Conservation (phyloP, 2,888 invertebrate genomes). For the Digitonthophagus gazella region DNA sequence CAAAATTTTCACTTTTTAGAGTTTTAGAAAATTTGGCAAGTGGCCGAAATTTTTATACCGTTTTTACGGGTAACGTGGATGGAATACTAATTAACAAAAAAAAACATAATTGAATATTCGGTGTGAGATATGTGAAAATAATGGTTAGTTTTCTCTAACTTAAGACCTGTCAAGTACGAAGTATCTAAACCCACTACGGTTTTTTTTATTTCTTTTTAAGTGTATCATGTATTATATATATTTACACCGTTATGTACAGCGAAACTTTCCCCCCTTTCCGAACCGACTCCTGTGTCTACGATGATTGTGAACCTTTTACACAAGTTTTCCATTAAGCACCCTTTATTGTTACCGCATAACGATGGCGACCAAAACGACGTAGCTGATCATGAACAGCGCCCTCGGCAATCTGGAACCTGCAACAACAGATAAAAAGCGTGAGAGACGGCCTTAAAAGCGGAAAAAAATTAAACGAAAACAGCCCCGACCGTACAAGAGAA, state of each 20-base stretch:
- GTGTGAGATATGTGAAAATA: neutral
- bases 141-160: no score
- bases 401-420: constrained; percentile 30
- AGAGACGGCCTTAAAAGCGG: constrained; percentile 5
- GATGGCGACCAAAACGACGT: constrained; percentile 30
- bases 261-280: constrained; percentile 9
- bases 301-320: neutral
- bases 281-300: neutral
- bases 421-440: constrained; percentile 23
- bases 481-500: neutral
- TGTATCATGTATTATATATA: constrained; percentile 1
- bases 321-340: neutral
- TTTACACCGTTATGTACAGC: constrained; percentile 30
- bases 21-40: no score
- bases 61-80: no score
- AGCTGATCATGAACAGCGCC: constrained; percentile 30
- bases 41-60: no score
- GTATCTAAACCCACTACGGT: neutral
- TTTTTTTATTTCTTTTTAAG: neutral
- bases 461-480: neutral
- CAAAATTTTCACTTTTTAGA: no score
- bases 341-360: constrained; percentile 38
- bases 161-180: neutral
- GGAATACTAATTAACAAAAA: no score
- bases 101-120: no score